Conservation (phyloP, 2,888 invertebrate genomes). For the Sialis fuliginosa region DNA sequence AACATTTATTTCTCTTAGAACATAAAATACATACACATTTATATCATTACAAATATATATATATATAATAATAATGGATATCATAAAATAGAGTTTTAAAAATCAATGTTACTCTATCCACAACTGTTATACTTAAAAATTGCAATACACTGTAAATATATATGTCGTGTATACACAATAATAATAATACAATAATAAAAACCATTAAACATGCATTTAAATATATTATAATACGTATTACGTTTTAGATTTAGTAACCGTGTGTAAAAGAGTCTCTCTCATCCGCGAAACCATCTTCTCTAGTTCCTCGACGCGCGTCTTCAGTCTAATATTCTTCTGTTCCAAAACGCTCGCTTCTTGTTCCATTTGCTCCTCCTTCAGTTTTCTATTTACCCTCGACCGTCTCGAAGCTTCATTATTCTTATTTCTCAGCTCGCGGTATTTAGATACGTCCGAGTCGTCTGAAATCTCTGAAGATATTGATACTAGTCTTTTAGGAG, state of each 20-base stretch:
- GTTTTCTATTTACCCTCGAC: constrained; percentile 53
- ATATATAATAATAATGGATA: constrained; percentile 7
- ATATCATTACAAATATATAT: constrained; percentile 1
- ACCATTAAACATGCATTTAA: too few species aligned
- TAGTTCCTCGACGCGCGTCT: constrained; percentile 44
- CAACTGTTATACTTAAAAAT: too few species aligned
- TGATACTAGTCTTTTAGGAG: constrained; percentile 32
- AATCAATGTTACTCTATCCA: too few species aligned
- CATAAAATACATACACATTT: too few species aligned
- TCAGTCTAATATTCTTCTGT: constrained; percentile 41
- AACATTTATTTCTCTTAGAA: too few species aligned
- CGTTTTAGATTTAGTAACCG: constrained; percentile 30
- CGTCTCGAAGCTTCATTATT: constrained; percentile 65
- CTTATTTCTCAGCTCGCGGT: constrained; percentile 52
- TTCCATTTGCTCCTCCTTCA: constrained; percentile 30
- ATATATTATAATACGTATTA: background rate
- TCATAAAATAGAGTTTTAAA: too few species aligned
- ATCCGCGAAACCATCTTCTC: constrained; percentile 48
- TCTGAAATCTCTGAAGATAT: constrained; percentile 20
- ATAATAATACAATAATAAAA: too few species aligned
- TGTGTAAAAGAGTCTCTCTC: constrained; percentile 43
- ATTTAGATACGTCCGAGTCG: constrained; percentile 32
- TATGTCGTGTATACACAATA: too few species aligned
- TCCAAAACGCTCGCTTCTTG: constrained; percentile 33
- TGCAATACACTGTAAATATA: too few species aligned